Conservation (phyloP, 2,797 vertebrate species). For the Hypotaenidia okinawae region DNA sequence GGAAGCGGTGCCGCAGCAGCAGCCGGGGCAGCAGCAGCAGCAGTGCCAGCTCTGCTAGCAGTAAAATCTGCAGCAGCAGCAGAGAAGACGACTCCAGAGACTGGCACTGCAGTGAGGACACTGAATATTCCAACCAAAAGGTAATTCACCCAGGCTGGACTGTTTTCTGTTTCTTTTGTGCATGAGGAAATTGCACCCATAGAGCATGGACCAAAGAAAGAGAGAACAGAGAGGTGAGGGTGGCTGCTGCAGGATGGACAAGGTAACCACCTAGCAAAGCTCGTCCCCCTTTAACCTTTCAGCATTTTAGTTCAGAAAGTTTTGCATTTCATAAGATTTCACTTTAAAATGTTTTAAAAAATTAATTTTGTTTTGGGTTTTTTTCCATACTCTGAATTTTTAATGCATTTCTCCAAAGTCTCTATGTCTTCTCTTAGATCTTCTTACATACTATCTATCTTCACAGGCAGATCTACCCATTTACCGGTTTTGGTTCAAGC, state of each 20-base stretch:
- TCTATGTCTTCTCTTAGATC: background rate
- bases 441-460: background rate
- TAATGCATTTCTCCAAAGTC: background rate
- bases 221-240: background rate
- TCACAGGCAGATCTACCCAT: conserved; percentile 33
- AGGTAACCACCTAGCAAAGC: background rate
- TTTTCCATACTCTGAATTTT: background rate
- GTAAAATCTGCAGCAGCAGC: background rate
- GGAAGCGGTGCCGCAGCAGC: background rate
- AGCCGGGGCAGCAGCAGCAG: background rate
- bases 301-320: background rate
- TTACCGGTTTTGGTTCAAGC: conserved; percentile 43
- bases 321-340: too few species aligned
- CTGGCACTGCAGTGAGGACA: background rate
- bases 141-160: background rate
- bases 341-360: background rate
- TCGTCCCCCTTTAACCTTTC: background rate
- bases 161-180: background rate
- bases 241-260: background rate
- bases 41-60: background rate
- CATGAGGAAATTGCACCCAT: background rate
- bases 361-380: background rate
- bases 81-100: background rate
- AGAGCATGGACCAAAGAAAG: background rate
- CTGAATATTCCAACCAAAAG: background rate